phyloP scores from a whole-genome alignment of 2,113 vertebrate species.

The Alces alces region DNA sequence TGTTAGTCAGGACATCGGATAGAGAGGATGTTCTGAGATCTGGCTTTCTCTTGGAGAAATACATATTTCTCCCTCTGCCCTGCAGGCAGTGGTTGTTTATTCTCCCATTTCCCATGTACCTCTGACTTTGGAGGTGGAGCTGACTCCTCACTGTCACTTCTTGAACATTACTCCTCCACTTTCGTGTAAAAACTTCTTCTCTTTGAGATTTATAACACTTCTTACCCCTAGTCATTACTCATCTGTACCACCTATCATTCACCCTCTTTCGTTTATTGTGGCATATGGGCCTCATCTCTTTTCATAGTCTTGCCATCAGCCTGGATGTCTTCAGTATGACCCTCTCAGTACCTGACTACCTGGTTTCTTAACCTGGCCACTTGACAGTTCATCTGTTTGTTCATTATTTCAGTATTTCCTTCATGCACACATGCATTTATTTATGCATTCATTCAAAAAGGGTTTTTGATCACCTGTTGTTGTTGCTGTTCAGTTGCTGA shows the following conservation, averaged over 20 bases:
- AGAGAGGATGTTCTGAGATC: not conserved
- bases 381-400: not conserved
- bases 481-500: not conserved
- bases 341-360: not conserved
- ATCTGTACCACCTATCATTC: not conserved
- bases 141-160: conserved; percentile 12
- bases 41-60: not conserved
- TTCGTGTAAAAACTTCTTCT: conserved; percentile 6
- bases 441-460: not conserved
- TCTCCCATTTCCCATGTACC: not conserved
- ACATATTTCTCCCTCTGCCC: not conserved
- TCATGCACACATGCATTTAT: not conserved
- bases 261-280: not conserved
- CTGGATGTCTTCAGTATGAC: not conserved
- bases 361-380: not conserved
- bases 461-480: not conserved
- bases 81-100: not conserved
- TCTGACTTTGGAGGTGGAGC: conserved; percentile 7
- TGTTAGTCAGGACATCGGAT: not conserved
- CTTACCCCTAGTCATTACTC: conserved; percentile 12
- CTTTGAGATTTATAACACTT: conserved; percentile 6
- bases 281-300: not conserved
- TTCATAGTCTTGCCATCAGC: not conserved
- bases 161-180: conserved; percentile 20
- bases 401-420: not conserved